Conservation (phyloP, 2,113 vertebrate species). For the Gasterosteus aculeatus region DNA sequence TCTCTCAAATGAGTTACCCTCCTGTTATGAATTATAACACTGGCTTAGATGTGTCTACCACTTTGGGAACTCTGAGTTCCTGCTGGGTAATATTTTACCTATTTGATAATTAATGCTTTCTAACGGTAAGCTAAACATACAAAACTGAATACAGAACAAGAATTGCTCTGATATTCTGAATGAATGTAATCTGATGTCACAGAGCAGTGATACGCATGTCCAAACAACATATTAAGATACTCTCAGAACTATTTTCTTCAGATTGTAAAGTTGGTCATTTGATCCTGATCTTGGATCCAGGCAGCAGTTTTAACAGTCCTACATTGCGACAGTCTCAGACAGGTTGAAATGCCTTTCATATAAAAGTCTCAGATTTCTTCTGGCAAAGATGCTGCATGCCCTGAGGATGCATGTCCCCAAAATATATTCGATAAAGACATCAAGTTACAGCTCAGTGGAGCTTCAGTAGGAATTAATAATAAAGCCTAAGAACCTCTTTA, state of each 20-base stretch:
- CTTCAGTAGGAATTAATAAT: conserved; percentile 41
- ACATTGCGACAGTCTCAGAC: conserved; percentile 27
- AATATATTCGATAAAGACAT: conserved; percentile 54
- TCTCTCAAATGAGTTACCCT: neutral
- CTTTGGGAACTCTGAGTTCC: neutral
- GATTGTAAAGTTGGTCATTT: conserved; percentile 35
- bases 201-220: neutral
- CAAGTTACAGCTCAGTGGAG: conserved; percentile 34
- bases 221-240: neutral
- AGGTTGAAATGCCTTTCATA: conserved; percentile 13
- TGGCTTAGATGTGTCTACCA: neutral
- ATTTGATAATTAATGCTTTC: neutral
- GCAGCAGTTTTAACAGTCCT: conserved; percentile 42
- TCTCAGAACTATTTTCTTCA: conserved; percentile 23
- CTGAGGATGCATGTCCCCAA: conserved; percentile 36
- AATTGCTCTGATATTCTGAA: neutral
- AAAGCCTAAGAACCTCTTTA: conserved; percentile 22
- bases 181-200: neutral
- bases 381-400: conserved; percentile 23
- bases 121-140: neutral
- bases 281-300: conserved; percentile 43
- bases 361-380: conserved; percentile 29
- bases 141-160: neutral
- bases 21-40: neutral
- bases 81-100: neutral